Conservation (phyloP, 2,888 invertebrate genomes). For the Leucoma salicis region DNA sequence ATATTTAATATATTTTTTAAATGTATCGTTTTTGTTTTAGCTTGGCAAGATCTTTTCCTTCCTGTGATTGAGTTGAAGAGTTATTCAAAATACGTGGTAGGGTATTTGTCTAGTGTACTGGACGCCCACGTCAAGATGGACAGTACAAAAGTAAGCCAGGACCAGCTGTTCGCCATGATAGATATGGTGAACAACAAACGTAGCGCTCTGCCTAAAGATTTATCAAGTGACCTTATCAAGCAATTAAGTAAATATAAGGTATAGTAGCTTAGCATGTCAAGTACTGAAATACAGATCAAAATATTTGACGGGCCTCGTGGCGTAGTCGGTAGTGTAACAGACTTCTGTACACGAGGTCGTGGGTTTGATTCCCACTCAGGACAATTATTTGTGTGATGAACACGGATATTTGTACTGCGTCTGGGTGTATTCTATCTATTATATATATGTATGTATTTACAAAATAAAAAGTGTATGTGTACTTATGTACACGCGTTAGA, state of each 20-base stretch:
- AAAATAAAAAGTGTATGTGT: too few relatives aligned
- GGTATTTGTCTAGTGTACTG: constrained; percentile 82
- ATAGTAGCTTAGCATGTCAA: constrained; percentile 33
- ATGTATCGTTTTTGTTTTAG: constrained; percentile 57
- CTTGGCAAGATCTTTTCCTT: constrained; percentile 89
- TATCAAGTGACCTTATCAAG: constrained; percentile 77
- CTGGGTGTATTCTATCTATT: too few relatives aligned
- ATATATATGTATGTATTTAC: too few relatives aligned
- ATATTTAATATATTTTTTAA: not conserved
- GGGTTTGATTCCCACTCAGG: too few relatives aligned
- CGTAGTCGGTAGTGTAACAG: too few relatives aligned
- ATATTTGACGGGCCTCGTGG: too few relatives aligned
- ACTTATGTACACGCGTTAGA: too few relatives aligned
- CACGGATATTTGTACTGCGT: too few relatives aligned
- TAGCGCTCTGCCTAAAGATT: constrained; percentile 77
- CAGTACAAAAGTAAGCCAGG: constrained; percentile 64
- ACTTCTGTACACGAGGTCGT: too few relatives aligned
- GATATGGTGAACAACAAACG: constrained; percentile 82
- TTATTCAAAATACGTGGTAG: constrained; percentile 85
- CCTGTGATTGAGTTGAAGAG: constrained; percentile 87
- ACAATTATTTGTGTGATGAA: too few relatives aligned
- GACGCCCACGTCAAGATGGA: constrained; percentile 64
- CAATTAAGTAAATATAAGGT: constrained; percentile 83
- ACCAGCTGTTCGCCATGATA: constrained; percentile 83
- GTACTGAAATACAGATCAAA: too few relatives aligned